Evolutionary conservation across 2,797 vertebrate species (phyloP).

Genomic region (Centropyge bicolor): DNA sequence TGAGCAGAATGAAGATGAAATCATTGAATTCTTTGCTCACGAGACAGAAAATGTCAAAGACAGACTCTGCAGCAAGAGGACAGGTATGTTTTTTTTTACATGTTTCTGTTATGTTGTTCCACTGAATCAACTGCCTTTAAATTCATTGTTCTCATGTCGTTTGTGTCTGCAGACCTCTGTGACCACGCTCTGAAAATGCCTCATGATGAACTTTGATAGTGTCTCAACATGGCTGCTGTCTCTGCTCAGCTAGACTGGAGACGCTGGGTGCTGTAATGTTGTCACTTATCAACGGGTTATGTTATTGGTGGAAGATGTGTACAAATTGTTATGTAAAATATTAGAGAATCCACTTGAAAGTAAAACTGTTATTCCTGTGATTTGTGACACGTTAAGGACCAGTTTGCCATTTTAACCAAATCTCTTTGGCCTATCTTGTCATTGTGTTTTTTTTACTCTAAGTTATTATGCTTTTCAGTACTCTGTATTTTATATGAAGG

Average conservation of each 20-base stretch:
- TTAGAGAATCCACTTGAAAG: slow-evolving; percentile 12
- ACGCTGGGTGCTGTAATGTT: slow-evolving; percentile 52
- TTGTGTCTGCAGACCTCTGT: slow-evolving; percentile 89
- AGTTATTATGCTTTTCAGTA: slow-evolving; percentile 30
- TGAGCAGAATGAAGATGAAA: slow-evolving; percentile 95
- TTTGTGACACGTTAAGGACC: slow-evolving; percentile 35
- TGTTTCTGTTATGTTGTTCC: neutral
- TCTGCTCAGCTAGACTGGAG: slow-evolving; percentile 36
- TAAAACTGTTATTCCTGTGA: slow-evolving; percentile 37
- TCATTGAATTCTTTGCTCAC: slow-evolving; percentile 94
- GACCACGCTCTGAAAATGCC: slow-evolving; percentile 92
- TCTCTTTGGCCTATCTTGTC: slow-evolving; percentile 21
- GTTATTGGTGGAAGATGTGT: slow-evolving; percentile 30
- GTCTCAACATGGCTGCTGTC: slow-evolving; percentile 6
- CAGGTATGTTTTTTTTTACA: slow-evolving; percentile 88
- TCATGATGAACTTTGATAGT: slow-evolving; percentile 94
- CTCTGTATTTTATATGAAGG: slow-evolving; percentile 5
- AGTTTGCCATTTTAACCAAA: slow-evolving; percentile 3
- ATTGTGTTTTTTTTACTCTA: slow-evolving; percentile 14
- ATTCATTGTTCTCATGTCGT: neutral
- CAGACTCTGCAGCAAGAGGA: slow-evolving; percentile 95
- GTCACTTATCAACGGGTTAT: slow-evolving; percentile 32
- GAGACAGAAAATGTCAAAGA: slow-evolving; percentile 95
- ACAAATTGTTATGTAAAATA: slow-evolving; percentile 35
- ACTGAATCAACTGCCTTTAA: neutral